Evolutionary conservation across 2,113 vertebrate species (phyloP), one percentile per base, ranked within the genome.

Genomic region (Furnarius figulus): DNA sequence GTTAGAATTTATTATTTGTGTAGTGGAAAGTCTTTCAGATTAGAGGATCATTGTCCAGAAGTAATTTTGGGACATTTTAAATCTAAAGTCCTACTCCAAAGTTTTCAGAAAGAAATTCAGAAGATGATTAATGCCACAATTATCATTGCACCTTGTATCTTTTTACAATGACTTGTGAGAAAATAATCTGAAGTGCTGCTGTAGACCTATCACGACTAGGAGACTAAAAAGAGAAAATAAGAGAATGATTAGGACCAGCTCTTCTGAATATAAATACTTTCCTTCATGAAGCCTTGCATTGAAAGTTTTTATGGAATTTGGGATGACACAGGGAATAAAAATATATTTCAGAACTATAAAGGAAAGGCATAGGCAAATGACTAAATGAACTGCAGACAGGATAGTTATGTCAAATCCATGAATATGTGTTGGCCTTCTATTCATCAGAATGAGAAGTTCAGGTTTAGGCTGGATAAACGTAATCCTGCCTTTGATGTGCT

Each of bases 401-500:
- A 86, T 56, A n/a, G 56, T 33, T 72, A 3, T 50, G 52, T 66
- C 79, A 91, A 90, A 90, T 78, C 30, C 40, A 28, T 42, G 14
- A 39, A 19, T 91, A 39, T 33, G 7, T 13, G 14, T 58, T 71
- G 61, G 28, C 22, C 59, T 92, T 42, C 35, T 91, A n/a, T 86
- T 89, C 37, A 85, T 4, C 1, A 1, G 58, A 72, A 91, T 56
- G 12, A 87, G 52, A 83, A 92, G 28, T 90, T 97, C 72, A 70
- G 15, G 40, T 94, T 95, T 83, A 91, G 49, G 14, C 73, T 42
- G 58, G 62, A 97, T 95, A 97, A 87, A 65, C 5, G 27, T 94
- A 95, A 96, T 95, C 90, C 89, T 93, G 35, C 35, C 42, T 96
- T 96, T 97, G 66, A 94, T 90, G 92, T 89, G 35, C 35, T 62